Percentiles rank a stretch among this genome's conserved stretches.
phyloP scores from a whole-genome alignment of 2,888 invertebrate genomes.

The Ellobium chinense region DNA sequence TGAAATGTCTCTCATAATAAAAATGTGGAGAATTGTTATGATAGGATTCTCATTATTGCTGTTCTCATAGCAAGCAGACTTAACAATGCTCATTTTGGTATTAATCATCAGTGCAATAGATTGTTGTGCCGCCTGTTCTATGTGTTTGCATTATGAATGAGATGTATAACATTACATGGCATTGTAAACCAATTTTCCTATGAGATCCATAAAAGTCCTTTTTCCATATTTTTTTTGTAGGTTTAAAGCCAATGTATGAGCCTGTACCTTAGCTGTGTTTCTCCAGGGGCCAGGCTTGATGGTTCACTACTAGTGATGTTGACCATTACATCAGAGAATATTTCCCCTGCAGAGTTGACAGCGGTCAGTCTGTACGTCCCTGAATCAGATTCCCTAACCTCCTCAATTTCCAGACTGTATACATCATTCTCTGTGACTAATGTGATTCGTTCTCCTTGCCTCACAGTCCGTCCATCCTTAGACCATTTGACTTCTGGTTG shows the following conservation, averaged over 20 bases:
- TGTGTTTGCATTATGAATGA: no score
- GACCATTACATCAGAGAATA: constrained; percentile 59
- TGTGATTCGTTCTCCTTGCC: constrained; percentile 47
- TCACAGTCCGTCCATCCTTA: constrained; percentile 49
- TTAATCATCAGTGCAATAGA: no score
- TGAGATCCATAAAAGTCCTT: not conserved
- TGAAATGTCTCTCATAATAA: no score
- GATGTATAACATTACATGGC: no score
- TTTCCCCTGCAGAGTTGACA: constrained; percentile 61
- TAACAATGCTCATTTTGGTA: no score
- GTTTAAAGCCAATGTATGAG: no score
- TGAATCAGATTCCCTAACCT: constrained; percentile 57
- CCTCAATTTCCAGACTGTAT: constrained; percentile 59
- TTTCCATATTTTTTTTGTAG: no score
- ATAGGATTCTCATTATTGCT: no score
- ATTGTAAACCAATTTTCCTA: no score
- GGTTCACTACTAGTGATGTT: constrained; percentile 22
- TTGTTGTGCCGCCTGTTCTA: no score
- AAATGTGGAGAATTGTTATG: no score
- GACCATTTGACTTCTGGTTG: constrained; percentile 55
- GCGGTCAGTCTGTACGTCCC: constrained; percentile 70
- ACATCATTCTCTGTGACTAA: constrained; percentile 52
- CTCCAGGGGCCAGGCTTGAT: not conserved
- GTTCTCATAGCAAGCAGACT: no score
- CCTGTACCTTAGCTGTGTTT: constrained; percentile 25